Base-by-base conservation (phyloP, 2,888 invertebrate species). In the Lycophotia porphyrea region DNA sequence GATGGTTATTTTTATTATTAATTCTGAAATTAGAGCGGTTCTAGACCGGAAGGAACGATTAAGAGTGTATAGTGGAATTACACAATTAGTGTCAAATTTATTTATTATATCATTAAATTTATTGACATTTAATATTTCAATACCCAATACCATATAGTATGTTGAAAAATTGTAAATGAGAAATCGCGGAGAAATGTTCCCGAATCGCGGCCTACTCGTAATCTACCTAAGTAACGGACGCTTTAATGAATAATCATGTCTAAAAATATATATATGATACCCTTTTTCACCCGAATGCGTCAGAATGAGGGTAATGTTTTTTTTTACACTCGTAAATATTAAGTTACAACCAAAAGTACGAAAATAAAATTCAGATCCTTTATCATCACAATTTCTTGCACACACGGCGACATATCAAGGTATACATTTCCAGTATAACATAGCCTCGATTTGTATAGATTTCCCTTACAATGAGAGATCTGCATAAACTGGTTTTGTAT, bases 191-290 rank as follows among this genome's bases (percentile, higher is more conserved):
- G 21, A 44, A 44, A 44, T 31, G 1, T 31, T 31, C 39, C 36
- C 24, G n/a, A 79, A 71, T 24, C 39, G 44, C n/a, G 39, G 44
- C 36, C 27, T 39, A 71, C 39, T 71, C 39, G 7, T 3, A 24
- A 49, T 42, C 49, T 63, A 64, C 27, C 21, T 80, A 80, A 47
- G n/a, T 42, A 72, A 72, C 58, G 80, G 80, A 80, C 80, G 55
- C 34, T 34, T 18, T 73, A 49, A 64, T 34, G 0, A 73, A 63
- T 42, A 15, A 49, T 39, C 27, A 27, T 52, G 24, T 44, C 15
- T 8, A 55, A 72, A 77, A 80, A 80, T 63, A 71, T 71, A 44
- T 63, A 71, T 52, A 52, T 61, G n/a, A n/a, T n/a, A 36, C 11
- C 34, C 13, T 36, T 36, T 39, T 39, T n/a, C n/a, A n/a, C n/a